These are phyloP conservation scores for Priocnemis perturbator DNA, from an alignment of 2,888 invertebrate species.

Conservation along the genomic window DNA sequence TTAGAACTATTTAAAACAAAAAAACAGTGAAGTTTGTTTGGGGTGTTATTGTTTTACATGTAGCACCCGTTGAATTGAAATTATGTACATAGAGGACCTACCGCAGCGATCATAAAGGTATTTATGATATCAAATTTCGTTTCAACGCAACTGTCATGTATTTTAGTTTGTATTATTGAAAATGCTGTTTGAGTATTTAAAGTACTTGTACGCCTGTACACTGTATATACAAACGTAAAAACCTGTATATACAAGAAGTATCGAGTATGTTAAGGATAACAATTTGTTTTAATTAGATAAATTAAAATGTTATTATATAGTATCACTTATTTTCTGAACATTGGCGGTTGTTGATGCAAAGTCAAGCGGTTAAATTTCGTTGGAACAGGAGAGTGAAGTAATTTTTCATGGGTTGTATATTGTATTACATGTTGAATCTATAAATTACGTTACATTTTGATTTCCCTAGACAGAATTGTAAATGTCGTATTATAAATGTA, in stretches of 20 bases:
- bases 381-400: neutral
- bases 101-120: too few relatives aligned
- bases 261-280: slow-evolving; percentile 12
- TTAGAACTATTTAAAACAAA: slow-evolving; percentile 35
- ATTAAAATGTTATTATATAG: neutral
- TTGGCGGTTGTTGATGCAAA: too few relatives aligned
- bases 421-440: too few relatives aligned
- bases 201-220: slow-evolving; percentile 1
- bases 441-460: too few relatives aligned
- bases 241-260: slow-evolving; percentile 42
- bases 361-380: too few relatives aligned
- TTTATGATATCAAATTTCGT: too few relatives aligned
- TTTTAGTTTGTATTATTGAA: neutral
- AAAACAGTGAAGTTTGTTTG: slow-evolving; percentile 17
- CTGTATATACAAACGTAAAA: slow-evolving; percentile 14
- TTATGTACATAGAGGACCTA: too few relatives aligned
- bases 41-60: neutral
- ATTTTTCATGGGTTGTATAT: neutral
- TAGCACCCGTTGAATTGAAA: slow-evolving; percentile 15
- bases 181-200: neutral
- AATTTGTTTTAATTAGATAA: neutral
- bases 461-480: too few relatives aligned
- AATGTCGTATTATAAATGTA: too few relatives aligned
- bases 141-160: too few relatives aligned
- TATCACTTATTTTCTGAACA: neutral